Percentiles rank a stretch among this genome's conserved stretches.
phyloP scores from a whole-genome alignment of 2,113 vertebrate genomes.

The Synchiropus splendidus region DNA sequence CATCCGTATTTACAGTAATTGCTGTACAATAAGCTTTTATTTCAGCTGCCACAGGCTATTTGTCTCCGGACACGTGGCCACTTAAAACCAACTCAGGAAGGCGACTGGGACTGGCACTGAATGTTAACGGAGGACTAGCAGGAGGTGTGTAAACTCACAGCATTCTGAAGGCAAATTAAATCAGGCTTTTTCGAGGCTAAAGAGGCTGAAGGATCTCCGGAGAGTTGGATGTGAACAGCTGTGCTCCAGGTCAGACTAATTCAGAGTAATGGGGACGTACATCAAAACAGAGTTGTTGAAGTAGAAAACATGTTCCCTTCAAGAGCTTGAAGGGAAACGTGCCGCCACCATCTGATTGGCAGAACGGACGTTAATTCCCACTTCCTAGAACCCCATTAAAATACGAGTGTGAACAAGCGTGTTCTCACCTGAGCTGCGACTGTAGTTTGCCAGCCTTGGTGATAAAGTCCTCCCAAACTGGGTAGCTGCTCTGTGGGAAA shows the following conservation, averaged over 20 bases:
- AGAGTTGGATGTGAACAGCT: no score
- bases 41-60: constrained; percentile 40
- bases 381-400: no score
- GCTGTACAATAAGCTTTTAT: constrained; percentile 49
- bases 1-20: constrained; percentile 34
- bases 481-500: constrained; percentile 68
- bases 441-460: constrained; percentile 74
- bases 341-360: no score
- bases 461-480: constrained; percentile 77
- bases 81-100: constrained; percentile 47
- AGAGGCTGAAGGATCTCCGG: constrained; percentile 3
- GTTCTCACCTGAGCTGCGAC: constrained; percentile 71
- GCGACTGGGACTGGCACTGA: constrained; percentile 24
- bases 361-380: no score
- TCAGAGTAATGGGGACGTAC: no score
- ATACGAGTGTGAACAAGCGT: constrained; percentile 5
- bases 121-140: constrained; percentile 24
- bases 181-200: constrained; percentile 16
- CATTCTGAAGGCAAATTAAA: constrained; percentile 24
- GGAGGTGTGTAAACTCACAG: constrained; percentile 27
- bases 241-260: no score
- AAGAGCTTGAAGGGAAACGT: no score
- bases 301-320: no score
- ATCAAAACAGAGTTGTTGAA: no score
- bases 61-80: constrained; percentile 49